Conservation (phyloP, 2,113 vertebrate genomes). For the Petrocephalus microphthalmus region DNA sequence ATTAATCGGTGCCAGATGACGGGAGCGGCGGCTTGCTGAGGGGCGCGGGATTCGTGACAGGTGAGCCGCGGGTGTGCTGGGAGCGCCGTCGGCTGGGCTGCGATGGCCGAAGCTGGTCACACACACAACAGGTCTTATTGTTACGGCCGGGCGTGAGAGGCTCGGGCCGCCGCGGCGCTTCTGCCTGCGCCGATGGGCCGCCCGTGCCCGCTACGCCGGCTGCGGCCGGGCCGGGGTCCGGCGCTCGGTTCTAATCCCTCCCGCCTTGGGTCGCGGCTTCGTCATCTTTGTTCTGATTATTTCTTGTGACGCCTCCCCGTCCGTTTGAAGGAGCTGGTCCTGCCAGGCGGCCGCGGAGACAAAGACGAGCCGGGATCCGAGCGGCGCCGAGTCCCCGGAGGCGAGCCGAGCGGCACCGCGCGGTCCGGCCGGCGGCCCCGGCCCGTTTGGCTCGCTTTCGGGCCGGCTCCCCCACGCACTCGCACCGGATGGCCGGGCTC, state of each 20-base stretch:
- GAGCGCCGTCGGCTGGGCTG: not conserved
- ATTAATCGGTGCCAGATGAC: not conserved
- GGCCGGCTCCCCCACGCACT: not conserved
- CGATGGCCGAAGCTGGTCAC: not conserved
- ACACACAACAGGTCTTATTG: constrained; percentile 41
- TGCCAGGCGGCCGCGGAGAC: not conserved
- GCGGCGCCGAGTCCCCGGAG: not conserved
- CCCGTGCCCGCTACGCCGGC: not conserved
- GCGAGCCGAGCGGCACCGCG: not conserved
- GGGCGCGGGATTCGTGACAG: not conserved
- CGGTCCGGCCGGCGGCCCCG: not conserved
- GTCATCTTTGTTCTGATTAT: not conserved
- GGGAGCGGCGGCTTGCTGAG: not conserved
- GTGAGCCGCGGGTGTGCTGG: not conserved
- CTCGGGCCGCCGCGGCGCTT: not conserved
- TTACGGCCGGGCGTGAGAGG: constrained; percentile 20
- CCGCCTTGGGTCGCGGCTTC: not conserved
- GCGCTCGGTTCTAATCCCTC: not conserved
- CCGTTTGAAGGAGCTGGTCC: not conserved
- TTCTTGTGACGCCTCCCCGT: not conserved
- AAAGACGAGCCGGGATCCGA: not conserved
- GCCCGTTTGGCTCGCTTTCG: not conserved
- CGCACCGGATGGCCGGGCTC: not conserved
- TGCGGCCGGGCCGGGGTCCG: not conserved
- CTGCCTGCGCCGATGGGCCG: not conserved